Conservation (phyloP, 64 coral and sea anemone genomes). For the Pocillopora damicornis region DNA sequence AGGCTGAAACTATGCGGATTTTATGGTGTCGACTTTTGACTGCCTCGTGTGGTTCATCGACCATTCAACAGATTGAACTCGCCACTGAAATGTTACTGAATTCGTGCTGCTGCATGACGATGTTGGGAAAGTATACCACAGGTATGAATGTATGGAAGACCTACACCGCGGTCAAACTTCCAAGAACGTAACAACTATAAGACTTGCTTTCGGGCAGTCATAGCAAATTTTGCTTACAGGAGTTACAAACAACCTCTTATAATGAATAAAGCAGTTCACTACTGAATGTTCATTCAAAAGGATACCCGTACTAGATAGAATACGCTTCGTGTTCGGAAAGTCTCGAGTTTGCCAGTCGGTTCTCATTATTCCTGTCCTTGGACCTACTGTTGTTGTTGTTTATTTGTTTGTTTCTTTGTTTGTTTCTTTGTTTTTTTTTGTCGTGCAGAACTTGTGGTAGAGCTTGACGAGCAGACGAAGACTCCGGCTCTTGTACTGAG, state of each 20-base stretch:
- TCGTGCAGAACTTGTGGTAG: conserved; percentile 56
- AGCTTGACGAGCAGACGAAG: conserved; percentile 62
- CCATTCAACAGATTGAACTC: conserved; percentile 68
- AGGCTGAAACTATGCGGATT: conserved; percentile 60
- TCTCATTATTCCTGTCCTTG: neutral
- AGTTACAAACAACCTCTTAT: no score
- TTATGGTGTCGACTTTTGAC: conserved; percentile 85
- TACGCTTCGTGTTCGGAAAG: no score
- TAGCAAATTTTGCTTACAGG: no score
- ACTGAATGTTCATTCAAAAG: no score
- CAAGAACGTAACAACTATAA: no score
- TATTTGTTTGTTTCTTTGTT: no score
- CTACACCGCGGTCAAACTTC: no score
- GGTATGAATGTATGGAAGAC: neutral
- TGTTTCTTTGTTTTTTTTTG: neutral
- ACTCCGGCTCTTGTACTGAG: conserved; percentile 78
- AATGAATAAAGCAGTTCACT: no score
- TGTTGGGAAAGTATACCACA: conserved; percentile 53
- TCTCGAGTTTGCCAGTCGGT: no score
- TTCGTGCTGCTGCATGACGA: conserved; percentile 47
- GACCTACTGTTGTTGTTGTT: neutral
- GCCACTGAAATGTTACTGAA: conserved; percentile 78
- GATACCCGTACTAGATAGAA: no score
- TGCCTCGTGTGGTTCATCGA: conserved; percentile 31
- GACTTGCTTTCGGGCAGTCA: no score